Percentiles rank a stretch among this genome's conserved stretches.
phyloP scores from a whole-genome alignment of 2,797 vertebrate genomes.

The Glossophaga mutica region DNA sequence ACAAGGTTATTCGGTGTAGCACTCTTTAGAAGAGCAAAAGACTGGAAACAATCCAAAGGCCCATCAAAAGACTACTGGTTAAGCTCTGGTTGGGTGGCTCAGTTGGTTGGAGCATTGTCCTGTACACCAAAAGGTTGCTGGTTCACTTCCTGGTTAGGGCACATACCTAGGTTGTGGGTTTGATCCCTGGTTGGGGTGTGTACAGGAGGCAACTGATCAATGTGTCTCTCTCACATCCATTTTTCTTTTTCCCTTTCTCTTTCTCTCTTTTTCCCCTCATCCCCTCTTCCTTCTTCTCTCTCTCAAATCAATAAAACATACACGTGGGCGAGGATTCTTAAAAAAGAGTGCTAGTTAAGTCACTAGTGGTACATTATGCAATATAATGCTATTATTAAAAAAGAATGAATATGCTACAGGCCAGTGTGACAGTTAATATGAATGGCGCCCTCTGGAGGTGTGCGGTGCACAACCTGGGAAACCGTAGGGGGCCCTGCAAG shows the following conservation, averaged over 20 bases:
- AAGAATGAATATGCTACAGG: neutral
- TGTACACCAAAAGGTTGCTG: neutral
- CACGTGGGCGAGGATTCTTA: neutral
- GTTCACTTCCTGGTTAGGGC: neutral
- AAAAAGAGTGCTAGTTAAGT: neutral
- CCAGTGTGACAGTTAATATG: neutral
- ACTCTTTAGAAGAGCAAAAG: neutral
- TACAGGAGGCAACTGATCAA: neutral
- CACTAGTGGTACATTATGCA: neutral
- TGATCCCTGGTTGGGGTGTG: neutral
- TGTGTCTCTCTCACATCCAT: neutral
- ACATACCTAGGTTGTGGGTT: neutral
- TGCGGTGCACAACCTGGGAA: neutral
- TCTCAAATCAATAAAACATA: neutral
- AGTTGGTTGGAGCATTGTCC: neutral
- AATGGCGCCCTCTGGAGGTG: neutral
- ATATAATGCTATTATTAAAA: neutral
- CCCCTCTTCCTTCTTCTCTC: neutral
- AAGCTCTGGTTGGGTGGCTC: neutral
- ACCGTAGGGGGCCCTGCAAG: neutral
- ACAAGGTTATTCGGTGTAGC: neutral
- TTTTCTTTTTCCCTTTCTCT: neutral
- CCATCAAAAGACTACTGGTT: neutral
- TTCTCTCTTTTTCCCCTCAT: neutral
- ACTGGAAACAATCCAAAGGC: neutral